A percentile compares a stretch with the other conserved stretches of the same genome.
Evolutionary conservation across 2,888 invertebrate genomes (phyloP).

Genomic region (Dicroscelio sp.): DNA sequence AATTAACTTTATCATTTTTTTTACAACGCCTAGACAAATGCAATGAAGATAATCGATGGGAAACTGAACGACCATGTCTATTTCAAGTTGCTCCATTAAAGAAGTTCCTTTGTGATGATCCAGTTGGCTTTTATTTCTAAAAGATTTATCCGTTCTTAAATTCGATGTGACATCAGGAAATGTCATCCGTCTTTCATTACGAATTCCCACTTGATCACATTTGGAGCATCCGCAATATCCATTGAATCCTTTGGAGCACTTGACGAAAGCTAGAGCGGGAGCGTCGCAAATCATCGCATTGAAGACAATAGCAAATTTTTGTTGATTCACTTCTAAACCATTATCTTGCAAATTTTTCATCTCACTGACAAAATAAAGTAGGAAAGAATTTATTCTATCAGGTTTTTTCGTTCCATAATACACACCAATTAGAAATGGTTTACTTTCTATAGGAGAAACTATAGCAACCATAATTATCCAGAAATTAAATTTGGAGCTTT

Average conservation of each 20-base stretch:
- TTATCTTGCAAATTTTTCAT: not conserved
- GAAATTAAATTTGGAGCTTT: not conserved
- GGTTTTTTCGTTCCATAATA: not conserved
- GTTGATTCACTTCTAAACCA: not conserved
- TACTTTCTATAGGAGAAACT: not conserved
- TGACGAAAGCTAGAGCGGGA: not conserved
- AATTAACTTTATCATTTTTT: not conserved
- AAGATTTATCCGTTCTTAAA: not conserved
- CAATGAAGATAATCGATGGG: not conserved
- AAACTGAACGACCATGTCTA: not conserved
- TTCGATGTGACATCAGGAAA: not conserved
- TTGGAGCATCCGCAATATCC: not conserved
- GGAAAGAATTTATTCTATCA: not conserved
- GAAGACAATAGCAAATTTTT: not conserved
- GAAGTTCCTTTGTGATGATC: slow-evolving; percentile 1
- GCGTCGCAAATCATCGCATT: slow-evolving; percentile 1
- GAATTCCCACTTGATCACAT: not conserved
- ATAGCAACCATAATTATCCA: not conserved
- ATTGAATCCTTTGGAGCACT: not conserved
- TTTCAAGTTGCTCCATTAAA: not conserved
- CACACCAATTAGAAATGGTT: not conserved
- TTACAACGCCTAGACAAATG: slow-evolving; percentile 5
- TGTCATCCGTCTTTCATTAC: not conserved
- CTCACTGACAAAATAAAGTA: not conserved
- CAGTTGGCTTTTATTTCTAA: not conserved